phyloP scores from a whole-genome alignment of 23 tunicate species.

The Diplosoma virens region DNA sequence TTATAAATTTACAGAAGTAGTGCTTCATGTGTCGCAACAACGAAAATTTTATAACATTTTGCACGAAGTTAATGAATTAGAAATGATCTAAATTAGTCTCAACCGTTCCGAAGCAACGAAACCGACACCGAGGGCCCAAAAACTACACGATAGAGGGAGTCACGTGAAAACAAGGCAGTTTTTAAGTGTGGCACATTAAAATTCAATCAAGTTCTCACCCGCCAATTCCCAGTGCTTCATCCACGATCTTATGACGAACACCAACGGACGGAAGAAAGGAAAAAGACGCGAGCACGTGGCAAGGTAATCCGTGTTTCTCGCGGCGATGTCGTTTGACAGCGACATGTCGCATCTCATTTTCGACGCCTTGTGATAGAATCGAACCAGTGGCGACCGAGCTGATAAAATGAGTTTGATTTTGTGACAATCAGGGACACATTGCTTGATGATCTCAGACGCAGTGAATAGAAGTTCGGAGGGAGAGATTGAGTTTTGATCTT shows the following conservation, averaged over 20 bases:
- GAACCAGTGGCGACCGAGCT: slow-evolving; percentile 71
- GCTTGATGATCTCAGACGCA: slow-evolving; percentile 57
- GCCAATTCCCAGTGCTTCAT: slow-evolving; percentile 89
- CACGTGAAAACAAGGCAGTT: no score
- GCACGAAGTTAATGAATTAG: no score
- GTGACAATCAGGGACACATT: slow-evolving; percentile 87
- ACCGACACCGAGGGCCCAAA: no score
- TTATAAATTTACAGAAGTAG: no score
- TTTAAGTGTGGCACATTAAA: no score
- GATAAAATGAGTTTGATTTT: slow-evolving; percentile 56
- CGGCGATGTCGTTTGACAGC: slow-evolving; percentile 52
- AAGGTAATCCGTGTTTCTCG: slow-evolving; percentile 52
- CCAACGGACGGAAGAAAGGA: slow-evolving; percentile 38
- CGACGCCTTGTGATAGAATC: slow-evolving; percentile 68
- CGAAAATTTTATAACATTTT: no score
- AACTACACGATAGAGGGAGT: no score
- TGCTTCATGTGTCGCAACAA: no score
- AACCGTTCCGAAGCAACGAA: no score
- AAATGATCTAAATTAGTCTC: no score
- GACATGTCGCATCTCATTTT: slow-evolving; percentile 69
- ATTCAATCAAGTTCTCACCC: no score
- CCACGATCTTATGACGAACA: slow-evolving; percentile 54
- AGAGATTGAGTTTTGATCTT: background rate
- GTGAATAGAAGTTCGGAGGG: slow-evolving; percentile 21
- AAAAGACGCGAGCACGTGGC: slow-evolving; percentile 3